These are phyloP conservation scores for Fragum sueziense DNA, from an alignment of 2,888 invertebrate species.

Conservation along the genomic window DNA sequence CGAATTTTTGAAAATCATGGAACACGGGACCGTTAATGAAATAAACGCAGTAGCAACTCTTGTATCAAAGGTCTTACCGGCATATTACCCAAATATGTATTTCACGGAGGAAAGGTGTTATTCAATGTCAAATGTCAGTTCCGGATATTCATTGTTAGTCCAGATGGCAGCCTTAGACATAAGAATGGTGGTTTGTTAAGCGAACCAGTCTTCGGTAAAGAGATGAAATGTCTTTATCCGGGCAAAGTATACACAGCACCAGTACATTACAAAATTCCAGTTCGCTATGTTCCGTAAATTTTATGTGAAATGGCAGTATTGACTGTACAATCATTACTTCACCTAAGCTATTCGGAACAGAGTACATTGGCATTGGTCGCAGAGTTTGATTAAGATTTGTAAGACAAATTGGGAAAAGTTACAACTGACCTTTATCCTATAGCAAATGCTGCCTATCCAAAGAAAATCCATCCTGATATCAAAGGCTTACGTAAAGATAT, in stretches of 20 bases:
- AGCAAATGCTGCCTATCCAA: too few species aligned
- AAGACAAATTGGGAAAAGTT: too few species aligned
- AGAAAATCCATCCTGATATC: too few species aligned
- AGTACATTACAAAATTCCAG: conserved; percentile 34
- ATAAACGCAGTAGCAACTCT: conserved; percentile 47
- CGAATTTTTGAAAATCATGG: conserved; percentile 5
- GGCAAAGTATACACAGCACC: conserved; percentile 31
- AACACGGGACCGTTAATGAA: conserved; percentile 45
- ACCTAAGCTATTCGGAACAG: conserved; percentile 22
- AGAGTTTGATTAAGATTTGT: too few species aligned
- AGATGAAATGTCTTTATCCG: conserved; percentile 49
- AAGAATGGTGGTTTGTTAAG: too few species aligned
- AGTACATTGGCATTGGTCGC: conserved; percentile 15
- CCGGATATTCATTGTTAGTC: conserved; percentile 47
- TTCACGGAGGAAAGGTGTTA: conserved; percentile 51
- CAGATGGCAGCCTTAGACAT: conserved; percentile 51
- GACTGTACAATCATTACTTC: not conserved
- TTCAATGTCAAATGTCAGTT: not conserved
- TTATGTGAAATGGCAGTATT: conserved; percentile 42
- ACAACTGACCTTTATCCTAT: too few species aligned
- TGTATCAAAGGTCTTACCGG: conserved; percentile 43
- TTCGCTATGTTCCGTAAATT: conserved; percentile 49
- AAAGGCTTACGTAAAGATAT: too few species aligned
- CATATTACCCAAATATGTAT: conserved; percentile 23
- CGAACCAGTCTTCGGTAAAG: not conserved